phyloP scores from a whole-genome alignment of 2,797 vertebrate genomes.

The Schizothorax lantsangensis region DNA sequence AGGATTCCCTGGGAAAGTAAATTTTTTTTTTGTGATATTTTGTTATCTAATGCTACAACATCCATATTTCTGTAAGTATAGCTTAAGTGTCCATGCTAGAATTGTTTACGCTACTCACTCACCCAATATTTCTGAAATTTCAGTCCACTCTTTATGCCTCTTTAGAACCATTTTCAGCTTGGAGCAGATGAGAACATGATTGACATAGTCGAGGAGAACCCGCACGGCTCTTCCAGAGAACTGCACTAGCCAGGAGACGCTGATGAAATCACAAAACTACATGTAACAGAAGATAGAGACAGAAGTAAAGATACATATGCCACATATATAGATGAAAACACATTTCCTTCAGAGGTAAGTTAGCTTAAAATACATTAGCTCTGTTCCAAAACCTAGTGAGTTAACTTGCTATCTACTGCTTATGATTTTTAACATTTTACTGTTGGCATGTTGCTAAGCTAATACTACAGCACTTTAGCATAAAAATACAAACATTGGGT shows the following conservation, averaged over 20 bases:
- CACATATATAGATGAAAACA: background rate
- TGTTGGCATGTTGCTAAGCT: background rate
- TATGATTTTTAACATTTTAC: background rate
- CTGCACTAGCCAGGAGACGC: conserved; percentile 82
- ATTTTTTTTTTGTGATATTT: background rate
- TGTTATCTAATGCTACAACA: background rate
- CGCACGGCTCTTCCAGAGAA: conserved; percentile 78
- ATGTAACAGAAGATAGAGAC: conserved; percentile 44
- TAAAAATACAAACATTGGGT: background rate
- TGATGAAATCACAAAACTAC: conserved; percentile 89
- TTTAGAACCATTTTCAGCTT: conserved; percentile 81
- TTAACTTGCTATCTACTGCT: background rate
- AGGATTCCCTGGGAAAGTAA: conserved; percentile 80
- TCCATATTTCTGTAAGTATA: background rate
- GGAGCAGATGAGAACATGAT: conserved; percentile 81
- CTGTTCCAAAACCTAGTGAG: background rate
- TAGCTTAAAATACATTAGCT: background rate
- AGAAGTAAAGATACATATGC: conserved; percentile 1
- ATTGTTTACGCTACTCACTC: conserved; percentile 69
- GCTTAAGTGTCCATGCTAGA: background rate
- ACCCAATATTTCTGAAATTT: conserved; percentile 80
- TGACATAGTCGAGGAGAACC: conserved; percentile 84
- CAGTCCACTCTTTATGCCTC: conserved; percentile 82
- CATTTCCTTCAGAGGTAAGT: background rate
- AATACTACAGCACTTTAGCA: background rate